These are phyloP conservation scores for Emydoidea blandingii DNA, from an alignment of 2,797 vertebrate genomes.

Conservation along the genomic window DNA sequence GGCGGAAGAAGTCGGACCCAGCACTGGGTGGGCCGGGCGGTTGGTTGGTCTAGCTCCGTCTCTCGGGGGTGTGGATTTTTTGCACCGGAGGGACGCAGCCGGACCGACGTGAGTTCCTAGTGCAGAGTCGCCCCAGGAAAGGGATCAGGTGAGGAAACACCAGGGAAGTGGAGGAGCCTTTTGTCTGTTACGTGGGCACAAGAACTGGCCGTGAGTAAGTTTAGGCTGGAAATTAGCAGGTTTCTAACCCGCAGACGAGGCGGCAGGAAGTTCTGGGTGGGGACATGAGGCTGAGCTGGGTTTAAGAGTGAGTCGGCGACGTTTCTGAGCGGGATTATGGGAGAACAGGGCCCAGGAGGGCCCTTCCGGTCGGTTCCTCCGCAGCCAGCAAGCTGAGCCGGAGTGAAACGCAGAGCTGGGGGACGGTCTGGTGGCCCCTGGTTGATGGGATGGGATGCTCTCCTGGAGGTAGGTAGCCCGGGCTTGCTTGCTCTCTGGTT, in stretches of 20 bases:
- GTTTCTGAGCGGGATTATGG: no score
- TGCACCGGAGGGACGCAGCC: not conserved
- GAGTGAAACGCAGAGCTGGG: no score
- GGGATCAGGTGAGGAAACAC: not conserved
- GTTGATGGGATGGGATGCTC: not conserved
- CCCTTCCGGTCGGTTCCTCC: no score
- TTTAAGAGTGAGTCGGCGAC: no score
- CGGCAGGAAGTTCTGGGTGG: no score
- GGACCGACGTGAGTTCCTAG: constrained; percentile 18
- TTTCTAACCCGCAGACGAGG: not conserved
- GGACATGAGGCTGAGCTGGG: no score
- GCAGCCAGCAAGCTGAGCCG: not conserved
- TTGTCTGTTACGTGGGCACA: not conserved
- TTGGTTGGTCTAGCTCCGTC: constrained; percentile 38
- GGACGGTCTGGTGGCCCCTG: not conserved
- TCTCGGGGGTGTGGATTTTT: not conserved
- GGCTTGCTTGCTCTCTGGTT: no score
- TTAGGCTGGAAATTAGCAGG: not conserved
- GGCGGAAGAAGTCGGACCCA: not conserved
- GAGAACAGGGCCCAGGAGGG: no score
- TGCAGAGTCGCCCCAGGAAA: not conserved
- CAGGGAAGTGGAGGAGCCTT: not conserved
- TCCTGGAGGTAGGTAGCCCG: not conserved
- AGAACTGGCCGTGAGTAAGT: not conserved
- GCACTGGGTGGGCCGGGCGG: not conserved